Conservation (phyloP, 2,797 vertebrate genomes). For the Todus mexicanus region DNA sequence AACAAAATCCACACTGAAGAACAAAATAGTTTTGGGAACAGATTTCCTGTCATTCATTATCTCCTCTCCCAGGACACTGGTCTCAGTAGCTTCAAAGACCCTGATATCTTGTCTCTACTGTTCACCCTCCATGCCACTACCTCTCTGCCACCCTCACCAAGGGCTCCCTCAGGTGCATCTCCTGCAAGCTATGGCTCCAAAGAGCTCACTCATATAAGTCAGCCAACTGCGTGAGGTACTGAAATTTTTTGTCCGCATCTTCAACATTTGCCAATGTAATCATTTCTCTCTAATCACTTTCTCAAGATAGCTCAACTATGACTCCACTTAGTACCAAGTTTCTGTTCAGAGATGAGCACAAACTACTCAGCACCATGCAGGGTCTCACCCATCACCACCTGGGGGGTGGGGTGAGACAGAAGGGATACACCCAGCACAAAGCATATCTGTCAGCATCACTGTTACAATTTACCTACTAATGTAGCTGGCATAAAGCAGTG, state of each 20-base stretch:
- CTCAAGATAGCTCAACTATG: background rate
- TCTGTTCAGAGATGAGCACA: background rate
- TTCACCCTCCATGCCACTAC: background rate
- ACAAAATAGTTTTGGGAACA: background rate
- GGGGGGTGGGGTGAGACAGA: background rate
- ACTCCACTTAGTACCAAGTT: background rate
- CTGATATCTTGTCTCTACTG: background rate
- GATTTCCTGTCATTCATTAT: background rate
- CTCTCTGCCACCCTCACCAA: background rate
- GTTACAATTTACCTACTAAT: background rate
- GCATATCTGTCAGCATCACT: background rate
- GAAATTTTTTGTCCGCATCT: background rate
- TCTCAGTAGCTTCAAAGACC: background rate
- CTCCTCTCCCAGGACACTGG: background rate
- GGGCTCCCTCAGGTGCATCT: background rate
- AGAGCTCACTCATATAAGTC: background rate
- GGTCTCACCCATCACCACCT: background rate
- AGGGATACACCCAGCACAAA: background rate
- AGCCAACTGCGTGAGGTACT: background rate
- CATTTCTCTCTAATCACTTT: background rate
- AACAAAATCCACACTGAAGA: background rate
- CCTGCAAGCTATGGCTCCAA: background rate
- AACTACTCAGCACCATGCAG: background rate
- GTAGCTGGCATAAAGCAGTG: accelerated
- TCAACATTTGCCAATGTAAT: accelerated